Conservation (phyloP, 2,113 vertebrate species). For the Zosterops japonicus region DNA sequence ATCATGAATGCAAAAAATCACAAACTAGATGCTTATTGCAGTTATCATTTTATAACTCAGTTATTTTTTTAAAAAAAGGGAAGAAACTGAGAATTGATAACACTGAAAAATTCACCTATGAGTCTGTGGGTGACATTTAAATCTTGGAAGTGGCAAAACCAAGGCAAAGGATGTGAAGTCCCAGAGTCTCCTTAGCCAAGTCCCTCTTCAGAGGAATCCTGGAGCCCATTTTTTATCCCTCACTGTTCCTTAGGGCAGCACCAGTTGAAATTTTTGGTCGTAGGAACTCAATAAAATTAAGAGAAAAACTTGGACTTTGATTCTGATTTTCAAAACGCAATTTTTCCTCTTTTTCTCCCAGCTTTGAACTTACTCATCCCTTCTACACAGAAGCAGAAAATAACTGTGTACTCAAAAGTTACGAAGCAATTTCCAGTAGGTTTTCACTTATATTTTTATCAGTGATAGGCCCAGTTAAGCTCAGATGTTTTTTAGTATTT, state of each 20-base stretch:
- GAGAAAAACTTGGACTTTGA: not conserved
- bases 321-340: not conserved
- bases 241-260: not conserved
- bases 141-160: not conserved
- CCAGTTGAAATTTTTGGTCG: accelerated
- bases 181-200: not conserved
- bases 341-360: not conserved
- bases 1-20: not conserved
- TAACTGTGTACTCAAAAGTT: not conserved
- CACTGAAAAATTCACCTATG: not conserved
- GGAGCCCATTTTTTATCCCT: not conserved
- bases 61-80: not conserved
- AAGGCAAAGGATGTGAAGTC: not conserved
- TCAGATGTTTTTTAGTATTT: constrained; percentile 31
- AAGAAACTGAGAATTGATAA: not conserved
- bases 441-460: not conserved
- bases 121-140: not conserved
- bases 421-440: not conserved
- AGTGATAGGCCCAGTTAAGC: not conserved
- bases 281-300: not conserved
- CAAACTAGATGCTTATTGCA: not conserved
- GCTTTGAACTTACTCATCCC: not conserved
- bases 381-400: not conserved
- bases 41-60: not conserved
- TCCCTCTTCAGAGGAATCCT: not conserved